Base-by-base conservation (phyloP, 2,797 vertebrate species). In the Eurystomus glaucurus region DNA sequence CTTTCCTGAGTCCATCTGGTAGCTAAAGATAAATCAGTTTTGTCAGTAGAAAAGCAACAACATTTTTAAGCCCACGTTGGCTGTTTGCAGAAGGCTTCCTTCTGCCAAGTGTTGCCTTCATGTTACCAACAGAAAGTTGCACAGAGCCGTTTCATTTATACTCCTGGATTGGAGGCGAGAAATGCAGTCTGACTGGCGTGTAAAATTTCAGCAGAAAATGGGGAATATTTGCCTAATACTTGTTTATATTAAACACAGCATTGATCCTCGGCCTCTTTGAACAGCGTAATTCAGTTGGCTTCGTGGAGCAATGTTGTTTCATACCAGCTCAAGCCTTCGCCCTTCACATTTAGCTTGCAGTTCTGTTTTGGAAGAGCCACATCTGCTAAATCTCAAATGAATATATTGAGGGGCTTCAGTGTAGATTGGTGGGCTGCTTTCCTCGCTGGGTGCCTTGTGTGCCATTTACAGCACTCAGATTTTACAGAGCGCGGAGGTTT, bases 1-100 rank as follows among this genome's bases (percentile, higher is more conserved):
- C 90, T 94, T 90, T 79, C 74, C 69, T n/a, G 60, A 93, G 41
- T 83, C 78, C 62, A 29, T 70, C 33, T 81, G 74, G 82, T 83
- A 96, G 54, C 41, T 87, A 48, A 88, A 76, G 90, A 91, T 79
- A 66, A 88, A 76, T 92, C 83, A 60, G n/a, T 78, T 90, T 85
- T 77, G n/a, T 85, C 72, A 64, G 84, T 81, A 85, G 85, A 90
- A 94, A 94, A 90, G 83, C 62, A 91, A 48, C 76, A 83, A 9
- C 91, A 74, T 93, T 88, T 96, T 94, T 51, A 48, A 82, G 43
- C 57, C 55, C 62, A 68, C 0, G 0, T 2, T 95, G 79, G 52
- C 71, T 95, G 71, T 95, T 96, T 93, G 48, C 54, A 87, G 84
- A 85, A 91, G 52, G 39, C 10, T 91, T 61, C 35, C 75, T 43